phyloP scores from a whole-genome alignment of 2,797 vertebrate genomes.

The Manis javanica region DNA sequence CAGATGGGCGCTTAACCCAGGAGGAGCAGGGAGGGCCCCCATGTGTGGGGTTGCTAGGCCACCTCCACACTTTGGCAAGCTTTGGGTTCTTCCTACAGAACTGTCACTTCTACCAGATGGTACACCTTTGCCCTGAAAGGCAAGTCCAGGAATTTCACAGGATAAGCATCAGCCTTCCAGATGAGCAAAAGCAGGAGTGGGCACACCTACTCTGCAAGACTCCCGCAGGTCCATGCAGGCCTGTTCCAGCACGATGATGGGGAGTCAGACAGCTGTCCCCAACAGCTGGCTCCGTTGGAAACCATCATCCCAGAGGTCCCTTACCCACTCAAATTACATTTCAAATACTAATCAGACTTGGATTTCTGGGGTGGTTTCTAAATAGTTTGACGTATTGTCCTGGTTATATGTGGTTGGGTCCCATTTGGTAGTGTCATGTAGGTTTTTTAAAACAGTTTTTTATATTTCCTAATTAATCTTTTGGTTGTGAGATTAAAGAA shows the following conservation, averaged over 20 bases:
- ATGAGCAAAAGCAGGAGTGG: no score
- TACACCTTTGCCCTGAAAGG: neutral
- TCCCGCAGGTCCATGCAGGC: no score
- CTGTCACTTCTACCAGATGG: fast-evolving
- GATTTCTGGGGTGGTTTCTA: neutral
- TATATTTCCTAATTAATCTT: neutral
- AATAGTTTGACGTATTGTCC: neutral
- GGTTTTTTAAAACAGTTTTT: neutral
- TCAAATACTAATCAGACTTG: neutral
- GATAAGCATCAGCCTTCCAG: no score
- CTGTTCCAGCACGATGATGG: conserved; percentile 63
- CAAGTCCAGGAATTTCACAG: no score
- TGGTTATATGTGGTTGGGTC: neutral
- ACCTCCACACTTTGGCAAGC: conserved; percentile 42
- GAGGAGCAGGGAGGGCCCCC: conserved; percentile 75
- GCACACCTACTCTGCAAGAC: no score
- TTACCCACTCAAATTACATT: no score
- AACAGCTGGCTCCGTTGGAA: neutral
- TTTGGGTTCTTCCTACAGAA: neutral
- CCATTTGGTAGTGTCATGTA: neutral
- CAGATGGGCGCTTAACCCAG: conserved; percentile 86
- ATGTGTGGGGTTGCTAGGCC: neutral
- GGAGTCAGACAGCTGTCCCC: conserved; percentile 66
- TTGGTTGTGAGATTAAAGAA: neutral
- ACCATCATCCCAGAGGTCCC: neutral